These are phyloP conservation scores for Pristionchus japonicus DNA, from an alignment of 2,888 invertebrate genomes.

Conservation along the genomic window DNA sequence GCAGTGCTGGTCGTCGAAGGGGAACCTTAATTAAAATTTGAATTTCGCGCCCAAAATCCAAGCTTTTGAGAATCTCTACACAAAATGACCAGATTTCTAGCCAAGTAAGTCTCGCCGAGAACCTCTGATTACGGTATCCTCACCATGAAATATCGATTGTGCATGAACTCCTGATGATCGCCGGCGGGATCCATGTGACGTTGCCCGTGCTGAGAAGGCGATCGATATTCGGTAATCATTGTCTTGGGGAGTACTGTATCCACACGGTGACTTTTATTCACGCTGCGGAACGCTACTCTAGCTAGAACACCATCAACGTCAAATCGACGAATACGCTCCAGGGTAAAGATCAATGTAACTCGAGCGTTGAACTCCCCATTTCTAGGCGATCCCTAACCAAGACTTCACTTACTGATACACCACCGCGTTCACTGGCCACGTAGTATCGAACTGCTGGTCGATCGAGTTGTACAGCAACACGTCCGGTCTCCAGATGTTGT, in stretches of 20 bases:
- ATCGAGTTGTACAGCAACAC: conserved; percentile 97
- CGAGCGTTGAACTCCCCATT: too few relatives aligned
- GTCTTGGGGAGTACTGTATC: too few relatives aligned
- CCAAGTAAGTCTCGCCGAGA: background rate
- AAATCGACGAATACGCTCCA: too few relatives aligned
- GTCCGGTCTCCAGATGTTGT: conserved; percentile 98
- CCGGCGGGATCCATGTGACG: conserved; percentile 71
- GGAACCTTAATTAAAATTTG: conserved; percentile 31
- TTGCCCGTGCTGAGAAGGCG: too few relatives aligned
- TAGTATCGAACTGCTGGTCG: conserved; percentile 78
- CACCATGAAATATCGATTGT: conserved; percentile 65
- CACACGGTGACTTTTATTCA: too few relatives aligned
- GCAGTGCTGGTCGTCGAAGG: conserved; percentile 78
- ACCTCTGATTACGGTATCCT: background rate
- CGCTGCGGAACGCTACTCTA: too few relatives aligned
- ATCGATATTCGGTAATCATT: too few relatives aligned
- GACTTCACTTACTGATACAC: conserved; percentile 68
- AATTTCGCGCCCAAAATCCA: background rate
- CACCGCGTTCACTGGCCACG: conserved; percentile 78
- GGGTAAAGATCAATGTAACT: too few relatives aligned
- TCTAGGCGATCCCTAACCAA: too few relatives aligned
- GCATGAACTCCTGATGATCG: conserved; percentile 66
- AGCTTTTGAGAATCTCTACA: background rate
- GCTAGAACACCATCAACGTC: too few relatives aligned
- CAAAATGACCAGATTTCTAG: background rate